Evolutionary conservation across 2,113 vertebrate species (phyloP), one percentile per base, ranked within the genome.

Genomic region (Pogonocichla stellata): DNA sequence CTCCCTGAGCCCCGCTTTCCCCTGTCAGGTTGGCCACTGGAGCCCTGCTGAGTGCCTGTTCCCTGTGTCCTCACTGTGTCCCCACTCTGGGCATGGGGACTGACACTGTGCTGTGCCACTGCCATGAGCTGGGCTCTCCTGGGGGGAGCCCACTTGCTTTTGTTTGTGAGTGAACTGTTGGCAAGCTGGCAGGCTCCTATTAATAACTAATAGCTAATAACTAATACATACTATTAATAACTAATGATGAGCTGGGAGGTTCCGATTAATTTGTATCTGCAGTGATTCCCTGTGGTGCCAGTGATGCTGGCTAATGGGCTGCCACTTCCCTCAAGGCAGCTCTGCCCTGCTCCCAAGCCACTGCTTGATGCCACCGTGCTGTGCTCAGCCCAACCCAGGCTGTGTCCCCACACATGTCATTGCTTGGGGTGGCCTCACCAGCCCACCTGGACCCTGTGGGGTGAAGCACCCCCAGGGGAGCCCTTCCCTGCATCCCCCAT

Each of bases 281-380:
- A 34, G 69, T 7, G 51, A 53, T 57, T 82, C 56, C 42, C 80
- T 2, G 4, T 43, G 19, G 38, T 45, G 29, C 62, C 1, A 2
- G n/a, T 0, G 0, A 36, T 38, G 48, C 45, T 93, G 78, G 53
- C 54, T 90, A 72, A 78, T 4, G 16, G 69, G 60, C 40, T 85
- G 56, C 42, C 19, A 36, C 61, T n/a, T 66, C 38, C 57, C 14
- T 22, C 42, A 36, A 62, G 65, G 51, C 74, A 88, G 54, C 38
- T 82, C 74, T 74, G 38, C 19, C 48, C 47, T 10, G 28, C 31
- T 75, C 34, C 67, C 6, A 3, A 38, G 29, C 31, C 74, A 57
- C 51, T 2, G 1, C 42, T 88, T 66, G 38, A 36, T 40, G 26
- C 40, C 26, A 34, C 42, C 0, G 0, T 57, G 74, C 62, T 80